Percentiles rank a stretch among this genome's conserved stretches.
Evolutionary conservation across 2,113 vertebrate species (phyloP).

Genomic region (Phalacrocorax pelagicus): DNA sequence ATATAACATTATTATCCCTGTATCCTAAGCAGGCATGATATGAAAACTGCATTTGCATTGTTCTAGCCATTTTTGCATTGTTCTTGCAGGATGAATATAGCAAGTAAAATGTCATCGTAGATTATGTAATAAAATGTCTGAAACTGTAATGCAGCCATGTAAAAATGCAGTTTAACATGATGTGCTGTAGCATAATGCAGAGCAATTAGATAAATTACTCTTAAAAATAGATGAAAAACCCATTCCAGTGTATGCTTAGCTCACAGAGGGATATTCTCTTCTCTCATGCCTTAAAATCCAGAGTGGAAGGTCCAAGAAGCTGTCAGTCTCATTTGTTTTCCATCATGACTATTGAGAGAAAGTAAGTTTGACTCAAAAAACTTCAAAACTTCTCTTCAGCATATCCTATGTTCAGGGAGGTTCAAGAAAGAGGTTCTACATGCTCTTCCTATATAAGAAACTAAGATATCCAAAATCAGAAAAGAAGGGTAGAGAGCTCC

Average conservation of each 20-base stretch:
- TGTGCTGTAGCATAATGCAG: neutral
- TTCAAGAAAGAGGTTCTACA: neutral
- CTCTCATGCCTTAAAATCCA: neutral
- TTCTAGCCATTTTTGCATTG: slow-evolving; percentile 42
- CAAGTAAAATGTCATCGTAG: neutral
- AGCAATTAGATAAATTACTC: slow-evolving; percentile 18
- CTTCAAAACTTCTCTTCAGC: neutral
- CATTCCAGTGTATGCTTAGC: neutral
- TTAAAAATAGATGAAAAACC: slow-evolving; percentile 45
- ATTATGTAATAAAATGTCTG: slow-evolving; percentile 36
- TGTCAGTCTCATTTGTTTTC: neutral
- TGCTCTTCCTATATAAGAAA: neutral
- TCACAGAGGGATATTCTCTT: neutral
- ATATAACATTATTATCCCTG: neutral
- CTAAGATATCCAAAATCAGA: neutral
- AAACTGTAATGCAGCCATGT: slow-evolving; percentile 10
- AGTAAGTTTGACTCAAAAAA: neutral
- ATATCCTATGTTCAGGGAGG: neutral
- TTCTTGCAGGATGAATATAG: neutral
- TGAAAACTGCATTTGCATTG: slow-evolving; percentile 3
- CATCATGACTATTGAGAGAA: neutral
- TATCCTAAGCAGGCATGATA: neutral
- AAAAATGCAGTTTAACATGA: slow-evolving; percentile 9
- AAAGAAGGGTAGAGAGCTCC: neutral
- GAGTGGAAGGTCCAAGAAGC: neutral